Evolutionary conservation across 1,140 invertebrate species (phyloP), one percentile per base, ranked within the genome.

Genomic region (Aphelenchoides avenae): DNA sequence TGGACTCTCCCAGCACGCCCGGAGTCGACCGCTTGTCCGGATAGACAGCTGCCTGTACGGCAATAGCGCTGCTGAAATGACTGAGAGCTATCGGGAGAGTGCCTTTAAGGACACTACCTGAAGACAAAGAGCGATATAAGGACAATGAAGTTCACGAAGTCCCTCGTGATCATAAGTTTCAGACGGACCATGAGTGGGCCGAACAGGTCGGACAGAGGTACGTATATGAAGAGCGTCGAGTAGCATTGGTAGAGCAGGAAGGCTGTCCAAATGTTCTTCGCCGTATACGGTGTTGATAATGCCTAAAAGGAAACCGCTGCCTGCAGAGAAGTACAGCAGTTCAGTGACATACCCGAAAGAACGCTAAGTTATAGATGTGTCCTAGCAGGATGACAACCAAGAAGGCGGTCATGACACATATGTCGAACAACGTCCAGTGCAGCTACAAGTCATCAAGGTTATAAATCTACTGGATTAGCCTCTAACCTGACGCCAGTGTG

Each of bases 231-330:
- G 1, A 70, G 46, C 22, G 68, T 70, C 2, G 68, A 42, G 44
- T 70, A 70, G 42, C 68, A 69, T 52, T 60, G 52, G 37, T 70
- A 70, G n/a, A 70, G 44, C 18, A 70, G 52, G 27, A 70, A 68
- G 50, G 51, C 55, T 3, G 68, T 36, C n/a, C 46, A 65, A 3
- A 64, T 27, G 13, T 64, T 46, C 46, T 55, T 51, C 1, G 52
- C 26, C 7, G 43, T 24, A 41, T 70, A 71, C 3, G 49, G 48
- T 37, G 29, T 52, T 34, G 50, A 55, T 47, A 39, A 50, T 36
- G 5, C 50, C 52, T 11, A 56, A 7, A 4, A 61, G 27, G 20
- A 61, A 37, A 40, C n/a, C n/a, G n/a, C n/a, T n/a, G n/a, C n/a
- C 43, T 30, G 15, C 34, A 13, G 34, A 46, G 27, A 39, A 31